phyloP scores from a whole-genome alignment of 2,113 vertebrate species.

The Plotosus lineatus region DNA sequence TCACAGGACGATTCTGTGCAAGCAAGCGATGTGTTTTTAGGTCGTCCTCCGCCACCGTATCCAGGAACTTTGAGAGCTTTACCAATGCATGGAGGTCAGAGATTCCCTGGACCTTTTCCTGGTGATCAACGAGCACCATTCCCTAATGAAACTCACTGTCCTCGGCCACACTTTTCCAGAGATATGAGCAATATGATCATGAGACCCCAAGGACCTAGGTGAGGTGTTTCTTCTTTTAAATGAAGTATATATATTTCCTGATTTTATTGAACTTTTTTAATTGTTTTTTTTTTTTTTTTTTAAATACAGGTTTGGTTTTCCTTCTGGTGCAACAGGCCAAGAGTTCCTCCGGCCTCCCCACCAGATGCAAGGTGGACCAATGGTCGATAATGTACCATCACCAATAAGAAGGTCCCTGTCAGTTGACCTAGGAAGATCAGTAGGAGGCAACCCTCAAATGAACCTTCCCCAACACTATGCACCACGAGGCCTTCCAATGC shows the following conservation, averaged over 20 bases:
- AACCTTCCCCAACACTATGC: constrained; percentile 81
- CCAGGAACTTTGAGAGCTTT: constrained; percentile 78
- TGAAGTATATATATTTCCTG: background rate
- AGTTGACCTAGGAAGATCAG: constrained; percentile 73
- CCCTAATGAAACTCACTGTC: constrained; percentile 71
- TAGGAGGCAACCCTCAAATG: constrained; percentile 56
- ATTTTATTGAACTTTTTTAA: background rate
- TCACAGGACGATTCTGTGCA: constrained; percentile 75
- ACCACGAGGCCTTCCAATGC: constrained; percentile 76
- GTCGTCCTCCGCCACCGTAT: constrained; percentile 93
- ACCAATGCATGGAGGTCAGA: constrained; percentile 64
- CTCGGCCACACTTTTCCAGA: constrained; percentile 71
- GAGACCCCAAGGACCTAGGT: constrained; percentile 82
- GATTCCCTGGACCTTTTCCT: constrained; percentile 68
- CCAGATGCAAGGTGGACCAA: constrained; percentile 67
- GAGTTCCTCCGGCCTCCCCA: constrained; percentile 79
- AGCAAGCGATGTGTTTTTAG: constrained; percentile 72
- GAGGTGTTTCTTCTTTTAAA: constrained; percentile 26
- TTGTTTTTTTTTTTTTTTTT: background rate
- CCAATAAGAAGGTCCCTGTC: constrained; percentile 81
- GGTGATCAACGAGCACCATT: constrained; percentile 74
- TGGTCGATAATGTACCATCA: constrained; percentile 66
- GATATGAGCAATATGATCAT: constrained; percentile 75
- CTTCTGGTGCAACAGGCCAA: constrained; percentile 72
- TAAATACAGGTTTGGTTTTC: constrained; percentile 77